phyloP scores from a whole-genome alignment of 30 jellyfish, hydroid and myxozoan genomes.

The Turritopsis rubra region DNA sequence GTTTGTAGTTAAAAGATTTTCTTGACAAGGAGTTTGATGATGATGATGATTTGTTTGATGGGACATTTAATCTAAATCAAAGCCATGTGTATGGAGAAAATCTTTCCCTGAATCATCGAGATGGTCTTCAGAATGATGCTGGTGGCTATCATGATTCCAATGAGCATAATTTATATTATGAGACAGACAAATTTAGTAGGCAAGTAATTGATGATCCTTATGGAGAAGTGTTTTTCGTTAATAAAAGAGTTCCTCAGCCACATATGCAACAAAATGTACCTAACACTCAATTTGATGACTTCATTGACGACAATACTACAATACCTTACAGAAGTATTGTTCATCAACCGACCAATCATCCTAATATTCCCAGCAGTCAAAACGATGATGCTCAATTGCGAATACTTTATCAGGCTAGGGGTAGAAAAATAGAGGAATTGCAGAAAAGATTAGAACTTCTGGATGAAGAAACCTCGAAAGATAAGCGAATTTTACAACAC shows the following conservation, averaged over 20 bases:
- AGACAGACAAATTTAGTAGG: neutral
- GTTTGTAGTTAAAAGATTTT: constrained; percentile 56
- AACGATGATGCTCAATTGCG: constrained; percentile 46
- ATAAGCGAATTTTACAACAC: constrained; percentile 57
- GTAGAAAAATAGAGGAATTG: constrained; percentile 67
- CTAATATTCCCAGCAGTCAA: neutral
- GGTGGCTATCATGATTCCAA: neutral
- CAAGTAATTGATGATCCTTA: neutral
- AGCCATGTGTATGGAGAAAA: neutral
- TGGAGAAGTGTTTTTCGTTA: neutral
- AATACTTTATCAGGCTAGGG: constrained; percentile 75
- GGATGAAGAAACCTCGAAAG: constrained; percentile 43
- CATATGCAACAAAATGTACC: neutral
- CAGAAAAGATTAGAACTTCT: constrained; percentile 27
- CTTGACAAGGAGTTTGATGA: constrained; percentile 68
- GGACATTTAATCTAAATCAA: constrained; percentile 27
- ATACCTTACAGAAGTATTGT: neutral
- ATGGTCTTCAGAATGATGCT: neutral
- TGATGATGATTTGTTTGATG: constrained; percentile 74
- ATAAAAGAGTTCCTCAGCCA: neutral
- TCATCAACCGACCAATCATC: neutral
- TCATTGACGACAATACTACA: neutral
- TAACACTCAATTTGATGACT: neutral
- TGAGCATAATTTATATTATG: neutral
- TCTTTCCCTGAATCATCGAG: neutral